Evolutionary conservation across 2,888 invertebrate genomes (phyloP).

Genomic region (Amphimallon solstitiale): DNA sequence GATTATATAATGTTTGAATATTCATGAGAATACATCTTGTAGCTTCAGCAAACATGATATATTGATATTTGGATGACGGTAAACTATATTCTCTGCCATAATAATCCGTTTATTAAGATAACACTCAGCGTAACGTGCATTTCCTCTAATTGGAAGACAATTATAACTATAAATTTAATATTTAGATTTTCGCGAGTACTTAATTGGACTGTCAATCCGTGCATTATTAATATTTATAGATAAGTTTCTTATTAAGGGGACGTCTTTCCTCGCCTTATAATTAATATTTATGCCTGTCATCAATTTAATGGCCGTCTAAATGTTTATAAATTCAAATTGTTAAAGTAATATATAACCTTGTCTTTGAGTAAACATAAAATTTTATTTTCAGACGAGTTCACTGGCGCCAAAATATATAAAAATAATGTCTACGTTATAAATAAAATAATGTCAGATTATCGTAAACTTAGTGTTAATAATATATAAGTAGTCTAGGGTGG

Average conservation of each 20-base stretch:
- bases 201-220: slow-evolving; percentile 27
- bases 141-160: slow-evolving; percentile 19
- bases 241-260: background rate
- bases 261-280: background rate
- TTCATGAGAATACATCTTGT: slow-evolving; percentile 33
- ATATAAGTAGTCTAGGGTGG: too few relatives aligned
- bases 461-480: too few relatives aligned
- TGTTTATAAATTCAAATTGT: background rate
- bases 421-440: too few relatives aligned
- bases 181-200: slow-evolving; percentile 15
- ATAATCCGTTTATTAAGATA: slow-evolving; percentile 32
- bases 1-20: slow-evolving; percentile 28
- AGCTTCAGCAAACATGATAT: slow-evolving; percentile 31
- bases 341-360: too few relatives aligned
- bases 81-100: slow-evolving; percentile 16
- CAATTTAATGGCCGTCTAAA: background rate
- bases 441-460: too few relatives aligned
- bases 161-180: slow-evolving; percentile 31
- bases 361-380: too few relatives aligned
- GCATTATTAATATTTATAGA: slow-evolving; percentile 25
- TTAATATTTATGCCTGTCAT: slow-evolving; percentile 11
- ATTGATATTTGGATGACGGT: slow-evolving; percentile 31
- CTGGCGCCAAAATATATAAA: too few relatives aligned
- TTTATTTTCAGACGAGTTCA: too few relatives aligned
- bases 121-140: background rate